Conservation (phyloP, 2,113 vertebrate genomes). For the Raja brachyura region DNA sequence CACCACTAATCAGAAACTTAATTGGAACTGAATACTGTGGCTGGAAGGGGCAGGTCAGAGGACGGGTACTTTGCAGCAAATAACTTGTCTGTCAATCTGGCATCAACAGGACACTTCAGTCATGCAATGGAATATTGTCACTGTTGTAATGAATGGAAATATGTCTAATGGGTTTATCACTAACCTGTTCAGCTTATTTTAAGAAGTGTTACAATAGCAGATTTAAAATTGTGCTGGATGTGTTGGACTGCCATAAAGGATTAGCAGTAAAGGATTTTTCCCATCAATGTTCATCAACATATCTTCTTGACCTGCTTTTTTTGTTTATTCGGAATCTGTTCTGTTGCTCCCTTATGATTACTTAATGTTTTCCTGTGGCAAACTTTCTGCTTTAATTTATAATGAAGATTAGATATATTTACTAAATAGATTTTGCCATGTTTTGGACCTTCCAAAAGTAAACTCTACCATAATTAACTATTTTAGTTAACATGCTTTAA, state of each 20-base stretch:
- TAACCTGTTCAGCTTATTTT: not conserved
- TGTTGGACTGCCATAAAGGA: not conserved
- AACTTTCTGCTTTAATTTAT: not conserved
- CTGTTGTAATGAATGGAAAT: too few species aligned
- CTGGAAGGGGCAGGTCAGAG: too few species aligned
- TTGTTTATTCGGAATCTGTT: not conserved
- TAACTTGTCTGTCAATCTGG: too few species aligned
- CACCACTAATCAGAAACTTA: too few species aligned
- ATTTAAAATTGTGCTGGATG: not conserved
- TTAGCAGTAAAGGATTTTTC: not conserved
- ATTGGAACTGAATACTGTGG: too few species aligned
- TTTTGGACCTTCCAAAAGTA: not conserved
- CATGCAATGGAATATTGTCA: too few species aligned
- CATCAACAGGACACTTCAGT: too few species aligned
- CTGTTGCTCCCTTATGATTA: not conserved
- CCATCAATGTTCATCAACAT: not conserved
- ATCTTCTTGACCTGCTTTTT: not conserved
- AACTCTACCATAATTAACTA: not conserved
- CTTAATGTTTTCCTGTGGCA: not conserved
- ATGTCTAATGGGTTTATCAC: not conserved
- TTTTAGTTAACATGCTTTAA: too few species aligned
- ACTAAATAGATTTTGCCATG: not conserved
- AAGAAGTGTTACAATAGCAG: not conserved
- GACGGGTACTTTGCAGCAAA: too few species aligned
- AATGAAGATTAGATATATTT: not conserved